Evolutionary conservation across 2,888 invertebrate species (phyloP), one percentile per base, ranked within the genome.

Genomic region (Dicyrtoma fusca): DNA sequence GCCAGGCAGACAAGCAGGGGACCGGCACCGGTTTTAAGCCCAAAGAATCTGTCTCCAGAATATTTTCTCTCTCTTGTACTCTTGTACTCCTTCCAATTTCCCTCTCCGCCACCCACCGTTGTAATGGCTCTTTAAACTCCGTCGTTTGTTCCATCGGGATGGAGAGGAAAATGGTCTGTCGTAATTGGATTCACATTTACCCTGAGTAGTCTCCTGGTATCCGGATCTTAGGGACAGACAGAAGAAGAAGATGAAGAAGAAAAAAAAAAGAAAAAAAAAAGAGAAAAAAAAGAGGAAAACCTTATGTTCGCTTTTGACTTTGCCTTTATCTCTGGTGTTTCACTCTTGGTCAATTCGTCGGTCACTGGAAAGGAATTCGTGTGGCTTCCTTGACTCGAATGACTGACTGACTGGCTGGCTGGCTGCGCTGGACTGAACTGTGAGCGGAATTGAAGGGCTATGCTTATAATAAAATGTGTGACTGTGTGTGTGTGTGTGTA

Each of bases 111-210:
- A 49, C 51, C 62, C 34, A 26, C 62, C 49, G 23, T 26, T 70
- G 70, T 62, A 62, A 62, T 70, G 70, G 70, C 51, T 49, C 47
- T 70, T 70, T 59, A 70, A 70, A 70, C 70, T 59, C 23, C 26
- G 26, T 70, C 70, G 61, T 70, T 70, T 70, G 70, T 70, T 70
- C 70, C 70, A 42, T 70, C 69, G 63, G 62, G 70, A 62, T 61
- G 51, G 62, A 62, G 70, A 47, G 53, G 34, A 34, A 70, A 70
- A 70, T 62, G 49, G 51, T 34, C 34, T 34, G 34, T 47, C 45
- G 53, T 77, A 77, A 77, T 77, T 77, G 77, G 77, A 75, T 77
- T 77, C 77, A 73, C 74, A 75, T 77, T 76, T 70, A 70, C 62
- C 59, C 70, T 70, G 70, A 70, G 70, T 70, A 62, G 62, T 61